Base-by-base conservation (phyloP, 2,888 invertebrate species). In the Cosmorhoe ocellata region DNA sequence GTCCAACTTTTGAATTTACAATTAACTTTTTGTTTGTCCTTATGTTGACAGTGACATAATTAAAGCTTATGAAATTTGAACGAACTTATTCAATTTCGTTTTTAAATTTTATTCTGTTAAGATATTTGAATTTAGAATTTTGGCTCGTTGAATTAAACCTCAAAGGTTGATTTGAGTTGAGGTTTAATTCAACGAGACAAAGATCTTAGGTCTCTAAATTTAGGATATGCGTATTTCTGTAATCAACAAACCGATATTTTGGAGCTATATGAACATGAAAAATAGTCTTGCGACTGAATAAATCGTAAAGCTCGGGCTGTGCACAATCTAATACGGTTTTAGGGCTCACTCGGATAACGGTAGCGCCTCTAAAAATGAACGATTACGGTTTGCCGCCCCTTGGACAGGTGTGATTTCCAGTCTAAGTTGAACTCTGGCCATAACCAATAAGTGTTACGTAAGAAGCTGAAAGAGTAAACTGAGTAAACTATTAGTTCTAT, bases 311-410 rank as follows among this genome's bases (percentile, higher is more conserved):
- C 32, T 33, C 39, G 36, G 45, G 40, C 37, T 51, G 13, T 18
- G 41, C 36, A 36, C 45, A 41, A 36, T 37, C 45, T 46, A 46
- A 47, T 41, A 47, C 40, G 33, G 34, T 40, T 47, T 47, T 41
- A 47, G 47, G 40, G 40, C 14, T 47, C 40, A 40, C 34, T 47
- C 10, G 59, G 65, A 67, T 64, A 64, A 66, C 61, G 52, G 27
- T 52, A 39, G 53, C 37, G 51, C 53, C 61, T 57, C 66, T 66
- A 69, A 71, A 69, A 71, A 70, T 74, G 67, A 73, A 69, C 63
- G 67, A 73, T 71, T 63, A 66, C 65, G 66, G 66, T 58, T n/a
- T 58, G 5, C 27, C 42, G 36, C 40, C 41, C 55, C 58, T 59
- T 54, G 61, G 51, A 43, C 56, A 63, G 64, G 62, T 64, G 64